A percentile compares a stretch with the other conserved stretches of the same genome.
Conservation (phyloP, 2,888 invertebrate species). For the Oasisia sp. region DNA sequence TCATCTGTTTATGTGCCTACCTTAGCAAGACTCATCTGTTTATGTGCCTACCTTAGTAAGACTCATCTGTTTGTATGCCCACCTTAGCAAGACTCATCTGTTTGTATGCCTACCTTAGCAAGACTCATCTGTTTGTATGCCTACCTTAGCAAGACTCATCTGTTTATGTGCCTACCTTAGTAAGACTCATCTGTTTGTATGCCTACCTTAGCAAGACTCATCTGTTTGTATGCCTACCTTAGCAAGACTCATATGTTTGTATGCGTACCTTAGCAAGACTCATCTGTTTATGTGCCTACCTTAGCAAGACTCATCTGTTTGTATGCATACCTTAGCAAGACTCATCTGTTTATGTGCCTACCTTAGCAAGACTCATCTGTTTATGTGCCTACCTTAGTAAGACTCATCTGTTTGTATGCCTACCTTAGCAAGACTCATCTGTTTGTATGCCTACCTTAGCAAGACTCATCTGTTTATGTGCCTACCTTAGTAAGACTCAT, state of each 20-base stretch:
- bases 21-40: constrained; percentile 62
- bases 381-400: too few species aligned
- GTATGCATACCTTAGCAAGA: constrained; percentile 53
- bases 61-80: too few species aligned
- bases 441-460: constrained; percentile 61
- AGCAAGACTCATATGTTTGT: too few species aligned
- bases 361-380: constrained; percentile 62
- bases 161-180: constrained; percentile 63
- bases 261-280: constrained; percentile 57
- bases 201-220: constrained; percentile 58
- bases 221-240: constrained; percentile 61
- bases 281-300: constrained; percentile 60
- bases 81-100: constrained; percentile 62
- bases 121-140: too few species aligned
- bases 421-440: constrained; percentile 61
- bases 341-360: constrained; percentile 61
- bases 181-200: too few species aligned
- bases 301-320: too few species aligned
- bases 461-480: constrained; percentile 62
- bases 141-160: constrained; percentile 59
- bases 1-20: constrained; percentile 61
- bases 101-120: constrained; percentile 60
- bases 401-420: too few species aligned
- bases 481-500: too few species aligned
- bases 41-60: too few species aligned